Percentiles rank a stretch among this genome's conserved stretches.
These are phyloP conservation scores for Heliconius congener DNA, from an alignment of 1,140 invertebrate species.

Conservation along the genomic window DNA sequence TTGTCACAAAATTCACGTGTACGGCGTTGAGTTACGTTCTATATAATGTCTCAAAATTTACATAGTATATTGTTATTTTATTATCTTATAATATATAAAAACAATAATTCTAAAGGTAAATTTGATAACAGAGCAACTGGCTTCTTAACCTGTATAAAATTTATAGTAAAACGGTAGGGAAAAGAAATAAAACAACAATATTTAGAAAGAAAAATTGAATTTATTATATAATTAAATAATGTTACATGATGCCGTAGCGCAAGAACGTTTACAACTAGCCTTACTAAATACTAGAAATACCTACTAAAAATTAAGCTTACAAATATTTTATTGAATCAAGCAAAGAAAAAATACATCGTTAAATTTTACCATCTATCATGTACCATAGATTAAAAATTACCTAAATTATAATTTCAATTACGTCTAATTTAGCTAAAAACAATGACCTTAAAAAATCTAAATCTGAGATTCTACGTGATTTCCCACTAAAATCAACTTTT, in stretches of 20 bases:
- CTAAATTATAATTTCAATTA: background rate
- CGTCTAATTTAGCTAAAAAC: background rate
- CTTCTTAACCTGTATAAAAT: no score
- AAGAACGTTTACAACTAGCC: background rate
- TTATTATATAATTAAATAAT: background rate
- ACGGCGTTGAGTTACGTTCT: no score
- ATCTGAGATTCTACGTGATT: background rate
- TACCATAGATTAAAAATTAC: background rate
- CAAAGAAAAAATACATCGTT: slow-evolving; percentile 1
- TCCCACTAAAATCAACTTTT: background rate
- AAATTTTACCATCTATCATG: background rate
- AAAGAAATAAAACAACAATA: slow-evolving; percentile 5
- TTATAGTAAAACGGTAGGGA: background rate
- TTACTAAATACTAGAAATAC: background rate
- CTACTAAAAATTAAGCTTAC: background rate
- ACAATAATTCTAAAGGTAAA: no score
- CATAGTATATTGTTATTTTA: no score
- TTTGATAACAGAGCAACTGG: no score
- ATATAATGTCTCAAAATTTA: no score
- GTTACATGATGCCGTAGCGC: background rate
- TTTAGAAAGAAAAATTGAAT: background rate
- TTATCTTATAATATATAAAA: no score
- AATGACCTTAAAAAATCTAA: background rate
- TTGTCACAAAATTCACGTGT: no score
- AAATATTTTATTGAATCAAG: background rate